Evolutionary conservation across 2,797 vertebrate genomes (phyloP), one percentile per base, ranked within the genome.

Genomic region (Pangasius mekongensis): DNA sequence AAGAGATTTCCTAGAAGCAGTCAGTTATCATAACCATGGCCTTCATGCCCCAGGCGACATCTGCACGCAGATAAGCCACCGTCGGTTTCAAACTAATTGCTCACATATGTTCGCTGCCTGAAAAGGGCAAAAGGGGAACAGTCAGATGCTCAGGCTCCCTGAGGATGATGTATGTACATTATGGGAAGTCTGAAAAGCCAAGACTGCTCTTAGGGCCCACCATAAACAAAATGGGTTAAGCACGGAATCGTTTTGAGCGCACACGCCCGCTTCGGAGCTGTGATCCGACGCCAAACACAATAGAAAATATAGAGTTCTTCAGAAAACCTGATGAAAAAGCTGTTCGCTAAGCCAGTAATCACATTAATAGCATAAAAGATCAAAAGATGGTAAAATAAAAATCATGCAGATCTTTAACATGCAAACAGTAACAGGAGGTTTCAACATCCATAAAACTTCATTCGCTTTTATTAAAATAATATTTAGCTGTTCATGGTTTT

Each of bases 51-150:
- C 22, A 47, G 73, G 83, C 62, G 18, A 85, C 60, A 76, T 78
- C 71, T 69, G 60, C 47, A 43, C 66, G 69, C 71, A 64, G 85
- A 89, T 78, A 83, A 83, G 85, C 80, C 73, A 66, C 87, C 5
- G 71, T 66, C 22, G 43, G 66, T 77, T 87, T 84, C 39, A 56
- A 9, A 84, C 30, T 87, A 87, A 88, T 74, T 71, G 87, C 54
- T 88, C 74, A 47, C 83, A 80, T 80, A 84, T 88, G 87, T 80
- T 78, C 58, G 20, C 36, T 52, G 80, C 80, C 62, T 76, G 80
- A 76, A 76, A 60, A 56, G 58, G 71, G 73, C 58, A 76, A 84
- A 76, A 56, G 82, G 43, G 71, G 30, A 88, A 88, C n/a, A 76
- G 69, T 83, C 18, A 74, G 81, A 52, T 64, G 39, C 67, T 87